Evolutionary conservation across 37 sponge, comb jelly and placozoan species (phyloP).

Genomic region (Aplysina aerophoba): DNA sequence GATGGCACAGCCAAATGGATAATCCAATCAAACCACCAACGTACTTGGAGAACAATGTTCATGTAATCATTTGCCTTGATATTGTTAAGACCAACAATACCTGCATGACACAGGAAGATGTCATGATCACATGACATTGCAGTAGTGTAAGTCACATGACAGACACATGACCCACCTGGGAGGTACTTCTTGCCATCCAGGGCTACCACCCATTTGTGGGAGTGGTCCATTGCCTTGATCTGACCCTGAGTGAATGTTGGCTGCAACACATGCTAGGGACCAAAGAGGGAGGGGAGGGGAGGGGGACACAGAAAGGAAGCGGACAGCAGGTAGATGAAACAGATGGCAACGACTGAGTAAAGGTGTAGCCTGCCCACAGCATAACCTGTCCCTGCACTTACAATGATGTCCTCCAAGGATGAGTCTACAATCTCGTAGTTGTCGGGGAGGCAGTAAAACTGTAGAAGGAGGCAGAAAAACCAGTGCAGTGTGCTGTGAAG

Average conservation of each 20-base stretch:
- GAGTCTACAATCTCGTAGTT: slow-evolving; percentile 98
- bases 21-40: not conserved
- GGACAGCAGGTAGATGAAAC: not conserved
- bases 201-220: slow-evolving; percentile 71
- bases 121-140: not conserved
- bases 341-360: not conserved
- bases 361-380: not conserved
- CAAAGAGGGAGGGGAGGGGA: not conserved
- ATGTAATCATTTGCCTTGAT: slow-evolving; percentile 99
- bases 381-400: slow-evolving; percentile 24
- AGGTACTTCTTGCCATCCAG: slow-evolving; percentile 94
- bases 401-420: slow-evolving; percentile 97
- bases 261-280: slow-evolving; percentile 74
- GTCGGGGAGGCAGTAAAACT: slow-evolving; percentile 91
- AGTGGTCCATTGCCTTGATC: slow-evolving; percentile 55
- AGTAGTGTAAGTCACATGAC: not conserved
- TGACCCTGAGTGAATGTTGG: slow-evolving; percentile 85
- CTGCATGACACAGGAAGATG: slow-evolving; percentile 14
- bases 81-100: slow-evolving; percentile 91
- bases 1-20: not conserved
- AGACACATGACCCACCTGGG: slow-evolving; percentile 61
- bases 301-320: not conserved
- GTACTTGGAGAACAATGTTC: slow-evolving; percentile 91
- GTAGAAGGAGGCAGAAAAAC: slow-evolving; percentile 32
- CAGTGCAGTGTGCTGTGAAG: not conserved